Evolutionary conservation across 2,113 vertebrate species (phyloP).

Genomic region (Gallinago jamesoni): DNA sequence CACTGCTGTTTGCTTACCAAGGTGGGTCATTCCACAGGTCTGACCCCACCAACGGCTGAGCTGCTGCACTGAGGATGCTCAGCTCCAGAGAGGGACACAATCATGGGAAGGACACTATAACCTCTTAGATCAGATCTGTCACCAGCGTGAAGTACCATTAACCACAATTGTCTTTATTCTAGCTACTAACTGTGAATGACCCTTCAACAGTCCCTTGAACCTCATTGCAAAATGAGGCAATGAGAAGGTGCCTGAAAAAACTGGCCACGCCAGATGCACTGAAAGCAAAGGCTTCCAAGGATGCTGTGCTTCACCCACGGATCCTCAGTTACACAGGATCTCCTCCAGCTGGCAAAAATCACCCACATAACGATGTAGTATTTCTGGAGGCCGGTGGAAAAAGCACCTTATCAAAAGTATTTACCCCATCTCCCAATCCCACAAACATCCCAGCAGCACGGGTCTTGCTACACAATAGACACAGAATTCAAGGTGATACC

Average conservation of each 20-base stretch:
- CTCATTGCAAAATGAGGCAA: accelerated
- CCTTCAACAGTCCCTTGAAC: neutral
- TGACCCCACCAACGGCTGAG: neutral
- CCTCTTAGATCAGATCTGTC: neutral
- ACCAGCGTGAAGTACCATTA: neutral
- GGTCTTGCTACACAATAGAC: neutral
- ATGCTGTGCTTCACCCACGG: neutral
- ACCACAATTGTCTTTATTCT: neutral
- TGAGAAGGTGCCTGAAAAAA: neutral
- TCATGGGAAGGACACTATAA: accelerated
- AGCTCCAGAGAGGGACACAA: neutral
- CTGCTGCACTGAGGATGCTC: neutral
- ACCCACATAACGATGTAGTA: neutral
- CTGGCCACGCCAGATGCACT: neutral
- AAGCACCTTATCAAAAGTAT: neutral
- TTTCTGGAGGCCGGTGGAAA: neutral
- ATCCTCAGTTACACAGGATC: neutral
- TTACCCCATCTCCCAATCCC: neutral
- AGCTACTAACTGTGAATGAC: neutral
- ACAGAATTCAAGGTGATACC: neutral
- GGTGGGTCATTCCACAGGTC: neutral
- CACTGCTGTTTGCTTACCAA: neutral
- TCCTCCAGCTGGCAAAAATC: neutral
- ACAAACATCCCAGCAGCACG: neutral
- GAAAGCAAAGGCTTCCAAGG: neutral